A percentile compares a stretch with the other conserved stretches of the same genome.
These are phyloP conservation scores for Hycleus cichorii DNA, from an alignment of 1,140 invertebrate species.

Conservation along the genomic window DNA sequence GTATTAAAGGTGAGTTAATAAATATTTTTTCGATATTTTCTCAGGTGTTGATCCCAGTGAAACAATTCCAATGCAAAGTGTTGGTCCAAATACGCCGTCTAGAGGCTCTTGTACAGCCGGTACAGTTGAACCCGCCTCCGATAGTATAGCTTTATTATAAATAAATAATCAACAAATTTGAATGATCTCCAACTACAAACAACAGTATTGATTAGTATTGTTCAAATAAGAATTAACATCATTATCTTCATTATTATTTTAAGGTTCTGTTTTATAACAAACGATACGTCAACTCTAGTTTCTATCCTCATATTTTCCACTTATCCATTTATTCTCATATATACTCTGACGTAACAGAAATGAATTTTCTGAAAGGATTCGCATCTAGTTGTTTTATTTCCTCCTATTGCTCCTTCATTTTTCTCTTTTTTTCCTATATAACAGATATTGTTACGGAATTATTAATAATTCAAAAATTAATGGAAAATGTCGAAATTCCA, in stretches of 20 bases:
- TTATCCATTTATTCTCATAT: constrained; percentile 8
- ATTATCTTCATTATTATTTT: not conserved
- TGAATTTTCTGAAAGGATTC: constrained; percentile 10
- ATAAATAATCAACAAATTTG: not conserved
- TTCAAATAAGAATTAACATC: not conserved
- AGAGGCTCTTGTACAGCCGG: constrained; percentile 28
- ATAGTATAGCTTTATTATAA: constrained; percentile 29
- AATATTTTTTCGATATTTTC: not conserved
- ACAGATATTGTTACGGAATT: too few relatives aligned
- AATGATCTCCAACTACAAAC: not conserved
- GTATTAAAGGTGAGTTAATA: too few relatives aligned
- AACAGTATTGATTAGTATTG: not conserved
- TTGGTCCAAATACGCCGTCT: constrained; percentile 29
- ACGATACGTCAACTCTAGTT: constrained; percentile 9
- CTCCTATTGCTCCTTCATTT: too few relatives aligned
- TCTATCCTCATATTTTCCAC: constrained; percentile 6
- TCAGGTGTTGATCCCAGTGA: constrained; percentile 23
- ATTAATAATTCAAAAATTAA: too few relatives aligned
- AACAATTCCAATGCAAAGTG: constrained; percentile 27
- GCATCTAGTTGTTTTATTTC: too few relatives aligned
- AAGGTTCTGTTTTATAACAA: not conserved
- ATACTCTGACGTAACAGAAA: constrained; percentile 9
- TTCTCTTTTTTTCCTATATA: too few relatives aligned
- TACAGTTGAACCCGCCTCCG: constrained; percentile 24
- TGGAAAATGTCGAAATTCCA: too few relatives aligned